phyloP scores from a whole-genome alignment of 2,797 vertebrate species.

The Girardinus metallicus region DNA sequence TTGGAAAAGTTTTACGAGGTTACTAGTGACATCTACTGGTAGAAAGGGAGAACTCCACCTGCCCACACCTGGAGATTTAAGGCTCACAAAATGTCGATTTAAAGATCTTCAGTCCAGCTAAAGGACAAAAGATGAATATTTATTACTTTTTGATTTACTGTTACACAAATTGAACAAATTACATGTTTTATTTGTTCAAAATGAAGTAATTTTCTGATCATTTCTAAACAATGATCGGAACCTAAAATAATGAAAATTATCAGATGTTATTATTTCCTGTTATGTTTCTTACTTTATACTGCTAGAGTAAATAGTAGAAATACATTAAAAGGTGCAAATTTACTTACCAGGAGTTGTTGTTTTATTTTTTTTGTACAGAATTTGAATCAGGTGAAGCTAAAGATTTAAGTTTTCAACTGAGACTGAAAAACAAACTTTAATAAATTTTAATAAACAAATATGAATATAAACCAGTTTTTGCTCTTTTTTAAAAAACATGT shows the following conservation, averaged over 20 bases:
- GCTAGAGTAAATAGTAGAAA: background rate
- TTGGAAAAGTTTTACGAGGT: background rate
- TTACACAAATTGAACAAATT: background rate
- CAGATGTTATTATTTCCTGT: no score
- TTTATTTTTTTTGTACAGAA: no score
- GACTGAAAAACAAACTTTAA: slow-evolving; percentile 27
- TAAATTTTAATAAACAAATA: background rate
- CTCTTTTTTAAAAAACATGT: background rate
- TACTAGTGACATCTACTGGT: slow-evolving; percentile 31
- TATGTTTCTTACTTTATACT: no score
- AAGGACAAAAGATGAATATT: background rate
- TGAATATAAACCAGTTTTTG: background rate
- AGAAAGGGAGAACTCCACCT: slow-evolving; percentile 5
- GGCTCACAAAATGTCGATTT: background rate
- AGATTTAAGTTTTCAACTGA: background rate
- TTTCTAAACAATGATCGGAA: no score
- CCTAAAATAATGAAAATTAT: no score
- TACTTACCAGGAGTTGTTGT: no score
- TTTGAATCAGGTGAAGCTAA: no score
- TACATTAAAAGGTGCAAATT: no score
- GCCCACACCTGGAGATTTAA: background rate
- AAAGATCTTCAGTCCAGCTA: background rate
- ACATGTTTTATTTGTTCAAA: background rate
- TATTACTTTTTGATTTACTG: background rate
- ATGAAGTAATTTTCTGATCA: background rate